Evolutionary conservation across 2,113 vertebrate species (phyloP), one percentile per base, ranked within the genome.

Genomic region (Lasiurus cinereus): DNA sequence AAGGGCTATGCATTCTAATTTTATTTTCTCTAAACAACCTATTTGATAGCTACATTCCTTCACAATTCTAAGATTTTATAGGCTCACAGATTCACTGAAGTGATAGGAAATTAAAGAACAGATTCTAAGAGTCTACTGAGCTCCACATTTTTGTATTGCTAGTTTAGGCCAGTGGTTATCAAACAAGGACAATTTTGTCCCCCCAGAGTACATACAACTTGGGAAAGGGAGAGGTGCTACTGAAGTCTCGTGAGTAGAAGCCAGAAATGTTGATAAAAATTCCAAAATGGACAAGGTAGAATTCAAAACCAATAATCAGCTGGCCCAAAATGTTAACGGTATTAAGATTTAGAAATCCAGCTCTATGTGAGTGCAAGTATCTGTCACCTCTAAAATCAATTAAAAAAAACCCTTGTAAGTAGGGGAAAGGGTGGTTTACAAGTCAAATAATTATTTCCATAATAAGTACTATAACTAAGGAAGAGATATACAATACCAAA

Each of bases 11-110:
- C 14, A 84, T 33, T 76, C 7, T 78, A 5, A 9, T 70, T 56
- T 56, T 56, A 48, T 69, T 24, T 52, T 67, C 50, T 56, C 16
- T 33, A 56, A n/a, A n/a, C 1, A 50, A 4, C 7, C 24, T 90
- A 78, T 66, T 77, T 19, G 22, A 72, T 67, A 54, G n/a, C 33
- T 56, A 54, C 0, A 33, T 12, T 5, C 27, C 6, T 70, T 72
- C 48, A 56, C 74, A 88, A 69, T 69, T 90, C 13, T 56, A 87
- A 86, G 16, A 89, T 86, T 69, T 86, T 39, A 48, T 13, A 89
- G 5, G 50, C 8, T 74, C 50, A 79, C 7, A 74, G 15, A 78
- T 66, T 88, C 8, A 54, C 6, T 62, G 2, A 31, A 87, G 39
- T 76, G 22, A 79, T 10, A 52, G 31, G 19, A 15, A 92, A 46